Conservation (phyloP, 2,113 vertebrate genomes). For the Physeter macrocephalus region DNA sequence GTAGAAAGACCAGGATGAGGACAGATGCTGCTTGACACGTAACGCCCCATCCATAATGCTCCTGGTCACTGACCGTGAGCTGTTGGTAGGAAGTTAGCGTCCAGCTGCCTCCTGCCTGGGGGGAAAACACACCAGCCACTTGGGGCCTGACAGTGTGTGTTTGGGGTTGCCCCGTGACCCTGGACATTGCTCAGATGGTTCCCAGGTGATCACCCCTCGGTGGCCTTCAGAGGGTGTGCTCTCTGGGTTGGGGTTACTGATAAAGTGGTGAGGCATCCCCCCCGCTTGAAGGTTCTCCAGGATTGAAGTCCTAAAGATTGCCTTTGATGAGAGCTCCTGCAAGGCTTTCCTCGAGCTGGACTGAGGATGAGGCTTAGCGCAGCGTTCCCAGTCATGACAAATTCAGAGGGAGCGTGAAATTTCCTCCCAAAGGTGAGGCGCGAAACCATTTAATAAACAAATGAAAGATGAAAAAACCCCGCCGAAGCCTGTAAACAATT, state of each 20-base stretch:
- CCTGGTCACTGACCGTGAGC: background rate
- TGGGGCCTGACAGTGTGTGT: background rate
- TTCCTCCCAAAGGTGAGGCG: constrained; percentile 17
- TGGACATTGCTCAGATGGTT: background rate
- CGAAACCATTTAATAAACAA: constrained; percentile 18
- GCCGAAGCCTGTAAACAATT: background rate
- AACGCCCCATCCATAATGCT: background rate
- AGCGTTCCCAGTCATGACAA: background rate
- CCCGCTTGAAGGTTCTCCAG: background rate
- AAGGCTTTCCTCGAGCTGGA: background rate
- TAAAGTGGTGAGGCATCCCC: fast-evolving
- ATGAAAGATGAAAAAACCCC: background rate
- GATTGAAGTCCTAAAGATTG: background rate
- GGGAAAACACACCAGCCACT: background rate
- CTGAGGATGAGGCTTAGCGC: background rate
- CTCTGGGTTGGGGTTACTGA: background rate
- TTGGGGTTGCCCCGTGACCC: background rate
- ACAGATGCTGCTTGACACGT: background rate
- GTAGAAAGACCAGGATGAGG: background rate
- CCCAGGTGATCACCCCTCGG: background rate
- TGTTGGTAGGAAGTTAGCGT: background rate
- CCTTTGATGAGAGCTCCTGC: background rate
- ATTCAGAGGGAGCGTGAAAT: background rate
- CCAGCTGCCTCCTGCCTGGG: background rate
- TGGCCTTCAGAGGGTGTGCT: background rate